Conservation (phyloP, 2,888 invertebrate genomes). For the Eupelmus urozonus region DNA sequence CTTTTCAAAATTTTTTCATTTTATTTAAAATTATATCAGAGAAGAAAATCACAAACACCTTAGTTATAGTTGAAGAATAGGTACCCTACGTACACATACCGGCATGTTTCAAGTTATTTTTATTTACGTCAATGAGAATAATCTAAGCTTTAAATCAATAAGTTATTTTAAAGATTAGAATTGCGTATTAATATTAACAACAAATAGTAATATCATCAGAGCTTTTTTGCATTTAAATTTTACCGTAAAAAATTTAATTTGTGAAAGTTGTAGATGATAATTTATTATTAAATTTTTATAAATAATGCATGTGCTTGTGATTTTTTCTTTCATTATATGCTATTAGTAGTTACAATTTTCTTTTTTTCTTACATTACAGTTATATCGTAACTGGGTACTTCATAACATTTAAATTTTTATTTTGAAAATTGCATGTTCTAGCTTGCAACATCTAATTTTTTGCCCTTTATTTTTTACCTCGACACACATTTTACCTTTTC, state of each 20-base stretch:
- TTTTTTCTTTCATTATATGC: slow-evolving; percentile 20
- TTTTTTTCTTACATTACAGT: background rate
- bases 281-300: slow-evolving; percentile 5
- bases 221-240: background rate
- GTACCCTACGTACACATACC: slow-evolving; percentile 19
- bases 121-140: background rate
- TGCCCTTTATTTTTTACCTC: background rate
- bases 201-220: too few relatives aligned
- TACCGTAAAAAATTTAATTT: background rate
- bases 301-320: slow-evolving; percentile 46
- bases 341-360: slow-evolving; percentile 19
- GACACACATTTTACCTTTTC: slow-evolving; percentile 15
- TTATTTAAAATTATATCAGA: background rate
- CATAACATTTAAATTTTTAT: slow-evolving; percentile 6
- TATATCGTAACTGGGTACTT: background rate
- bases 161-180: too few relatives aligned
- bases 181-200: too few relatives aligned
- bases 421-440: slow-evolving; percentile 18
- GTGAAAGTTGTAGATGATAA: slow-evolving; percentile 9
- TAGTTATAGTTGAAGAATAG: background rate
- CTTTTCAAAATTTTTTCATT: background rate
- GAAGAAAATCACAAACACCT: slow-evolving; percentile 14
- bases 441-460: background rate
- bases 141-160: background rate
- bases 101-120: slow-evolving; percentile 22